Percentiles rank a stretch among this genome's conserved stretches.
phyloP scores from a whole-genome alignment of 2,113 vertebrate genomes.

The Loxodonta africana region DNA sequence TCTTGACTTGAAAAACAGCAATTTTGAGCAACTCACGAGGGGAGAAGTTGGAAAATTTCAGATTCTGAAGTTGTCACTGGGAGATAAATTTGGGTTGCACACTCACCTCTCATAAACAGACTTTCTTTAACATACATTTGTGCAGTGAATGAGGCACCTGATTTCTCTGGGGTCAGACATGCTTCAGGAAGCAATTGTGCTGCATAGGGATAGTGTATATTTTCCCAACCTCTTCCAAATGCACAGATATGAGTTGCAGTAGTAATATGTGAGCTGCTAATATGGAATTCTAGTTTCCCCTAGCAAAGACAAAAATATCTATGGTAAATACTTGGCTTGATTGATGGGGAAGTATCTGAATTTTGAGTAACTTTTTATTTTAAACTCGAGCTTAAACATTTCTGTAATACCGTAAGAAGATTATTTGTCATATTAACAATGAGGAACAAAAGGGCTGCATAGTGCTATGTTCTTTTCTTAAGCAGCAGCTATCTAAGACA shows the following conservation, averaged over 20 bases:
- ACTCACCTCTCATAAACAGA: constrained; percentile 77
- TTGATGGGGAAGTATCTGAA: constrained; percentile 62
- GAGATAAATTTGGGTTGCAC: constrained; percentile 80
- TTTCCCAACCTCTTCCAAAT: constrained; percentile 69
- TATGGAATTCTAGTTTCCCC: constrained; percentile 19
- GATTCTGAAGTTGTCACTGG: constrained; percentile 79
- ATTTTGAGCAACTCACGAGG: constrained; percentile 79
- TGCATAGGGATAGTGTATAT: constrained; percentile 61
- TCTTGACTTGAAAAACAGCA: constrained; percentile 81
- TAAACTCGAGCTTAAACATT: constrained; percentile 64
- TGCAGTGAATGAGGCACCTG: constrained; percentile 49
- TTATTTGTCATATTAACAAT: constrained; percentile 64
- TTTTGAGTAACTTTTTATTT: constrained; percentile 55
- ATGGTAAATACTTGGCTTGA: constrained; percentile 64
- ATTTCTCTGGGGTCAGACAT: constrained; percentile 77
- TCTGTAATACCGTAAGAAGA: constrained; percentile 58
- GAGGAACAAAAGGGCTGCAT: not conserved
- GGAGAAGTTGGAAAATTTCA: constrained; percentile 77
- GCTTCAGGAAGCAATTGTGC: constrained; percentile 60
- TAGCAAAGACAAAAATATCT: constrained; percentile 40
- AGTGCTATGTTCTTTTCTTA: not conserved
- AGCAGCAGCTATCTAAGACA: constrained; percentile 32
- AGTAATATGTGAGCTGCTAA: constrained; percentile 46
- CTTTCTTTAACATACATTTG: constrained; percentile 79
- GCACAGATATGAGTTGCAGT: constrained; percentile 9